These are phyloP conservation scores for Micrasema minimum DNA, from an alignment of 1,140 invertebrate species.

Conservation along the genomic window DNA sequence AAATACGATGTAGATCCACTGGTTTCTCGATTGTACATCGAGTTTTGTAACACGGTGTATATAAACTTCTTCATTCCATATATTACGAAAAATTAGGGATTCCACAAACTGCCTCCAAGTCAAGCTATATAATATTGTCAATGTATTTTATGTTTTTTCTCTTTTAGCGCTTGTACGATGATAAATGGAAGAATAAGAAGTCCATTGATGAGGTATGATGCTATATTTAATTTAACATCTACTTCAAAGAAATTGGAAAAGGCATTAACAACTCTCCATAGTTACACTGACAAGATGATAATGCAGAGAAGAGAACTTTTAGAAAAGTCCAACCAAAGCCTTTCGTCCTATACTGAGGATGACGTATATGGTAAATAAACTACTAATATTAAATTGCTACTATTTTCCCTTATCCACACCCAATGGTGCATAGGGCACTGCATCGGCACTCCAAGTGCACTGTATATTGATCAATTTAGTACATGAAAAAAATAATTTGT, in stretches of 20 bases:
- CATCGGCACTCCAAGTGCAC: too few relatives aligned
- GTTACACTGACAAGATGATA: slow-evolving; percentile 72
- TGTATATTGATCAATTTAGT: too few relatives aligned
- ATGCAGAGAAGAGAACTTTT: slow-evolving; percentile 59
- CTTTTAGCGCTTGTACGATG: slow-evolving; percentile 58
- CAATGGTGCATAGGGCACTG: too few relatives aligned
- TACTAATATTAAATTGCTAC: too few relatives aligned
- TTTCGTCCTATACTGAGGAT: slow-evolving; percentile 42
- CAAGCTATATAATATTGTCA: too few relatives aligned
- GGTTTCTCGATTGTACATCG: too few relatives aligned
- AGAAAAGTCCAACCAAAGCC: slow-evolving; percentile 55
- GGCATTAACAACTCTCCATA: slow-evolving; percentile 74
- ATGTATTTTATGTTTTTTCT: background rate
- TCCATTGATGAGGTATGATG: slow-evolving; percentile 56
- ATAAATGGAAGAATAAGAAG: slow-evolving; percentile 59
- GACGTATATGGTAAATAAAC: slow-evolving; percentile 32
- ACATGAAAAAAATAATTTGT: background rate
- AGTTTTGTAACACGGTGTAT: too few relatives aligned
- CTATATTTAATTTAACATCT: slow-evolving; percentile 58
- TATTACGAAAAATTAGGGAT: too few relatives aligned
- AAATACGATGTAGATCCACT: too few relatives aligned
- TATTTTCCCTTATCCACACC: too few relatives aligned
- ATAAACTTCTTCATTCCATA: too few relatives aligned
- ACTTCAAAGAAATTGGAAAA: slow-evolving; percentile 62
- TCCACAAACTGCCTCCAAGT: too few relatives aligned